Evolutionary conservation across 2,113 vertebrate genomes (phyloP), one percentile per base, ranked within the genome.

Genomic region (Condylura cristata): DNA sequence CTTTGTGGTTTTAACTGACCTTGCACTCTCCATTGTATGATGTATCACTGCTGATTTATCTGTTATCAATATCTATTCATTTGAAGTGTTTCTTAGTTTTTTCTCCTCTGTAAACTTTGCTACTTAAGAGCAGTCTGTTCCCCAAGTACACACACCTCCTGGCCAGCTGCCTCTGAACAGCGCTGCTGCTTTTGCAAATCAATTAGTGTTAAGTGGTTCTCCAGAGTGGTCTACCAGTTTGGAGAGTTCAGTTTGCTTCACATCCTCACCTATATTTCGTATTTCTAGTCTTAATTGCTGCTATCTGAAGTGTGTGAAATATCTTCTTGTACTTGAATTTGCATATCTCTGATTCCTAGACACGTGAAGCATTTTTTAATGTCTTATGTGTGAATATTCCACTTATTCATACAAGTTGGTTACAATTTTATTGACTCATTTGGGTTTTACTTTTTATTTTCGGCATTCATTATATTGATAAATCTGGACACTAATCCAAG

Each of bases 261-360:
- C 7, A 24, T 34, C 22, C 11, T 85, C 9, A 30, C n/a, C 58
- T n/a, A 0, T 58, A 41, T 39, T 81, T 86, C 32, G 56, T 74
- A 37, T 75, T 61, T 90, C 71, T 53, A 89, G 78, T 79, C 34
- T 37, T 93, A 92, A 86, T 48, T 66, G 22, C 20, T 51, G 81
- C 56, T 92, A 68, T 87, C 71, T 80, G 60, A 85, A 88, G 56
- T 39, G 3, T 82, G 82, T 90, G 58, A 81, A 82, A 24, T 79
- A 46, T n/a, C 28, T 88, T 24, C 18, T 39, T 86, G 10, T 51
- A 37, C 53, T 84, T 71, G 79, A 93, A 90, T 51, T 78, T 93
- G 53, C 78, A 37, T 81, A 48, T 76, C 48, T 56, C 26, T 48
- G 48, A 86, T 51, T 92, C 63, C 30, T 78, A 89, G 72, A 79